Conservation (phyloP, 2,888 invertebrate species). For the Drosophila pseudotakahashii region DNA sequence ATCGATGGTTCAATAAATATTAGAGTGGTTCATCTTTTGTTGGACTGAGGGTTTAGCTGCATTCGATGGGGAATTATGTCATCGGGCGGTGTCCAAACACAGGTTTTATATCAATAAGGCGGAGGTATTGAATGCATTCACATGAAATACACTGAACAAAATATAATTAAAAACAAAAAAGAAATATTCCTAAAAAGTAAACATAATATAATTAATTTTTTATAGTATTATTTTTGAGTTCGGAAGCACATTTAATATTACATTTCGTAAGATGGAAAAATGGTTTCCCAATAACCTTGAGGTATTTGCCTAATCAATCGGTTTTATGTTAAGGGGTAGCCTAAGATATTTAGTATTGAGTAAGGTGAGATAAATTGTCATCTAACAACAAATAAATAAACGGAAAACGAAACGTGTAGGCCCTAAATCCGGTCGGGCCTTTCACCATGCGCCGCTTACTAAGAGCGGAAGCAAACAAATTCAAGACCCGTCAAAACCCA, state of each 20-base stretch:
- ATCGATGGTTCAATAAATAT: conserved; percentile 13
- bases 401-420: conserved; percentile 3
- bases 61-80: conserved; percentile 25
- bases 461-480: conserved; percentile 34
- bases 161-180: background rate
- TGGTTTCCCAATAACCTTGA: background rate
- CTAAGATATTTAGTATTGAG: background rate
- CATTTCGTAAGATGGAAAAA: too few relatives aligned
- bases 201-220: too few relatives aligned
- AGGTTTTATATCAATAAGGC: conserved; percentile 22
- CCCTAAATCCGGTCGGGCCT: conserved; percentile 26
- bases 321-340: background rate
- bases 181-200: background rate
- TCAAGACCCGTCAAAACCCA: conserved; percentile 20
- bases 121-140: conserved; percentile 7
- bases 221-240: too few relatives aligned
- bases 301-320: background rate
- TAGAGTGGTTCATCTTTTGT: conserved; percentile 11
- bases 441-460: conserved; percentile 15
- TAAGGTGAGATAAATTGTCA: background rate
- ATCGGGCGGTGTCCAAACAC: conserved; percentile 10
- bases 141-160: background rate
- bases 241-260: too few relatives aligned
- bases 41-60: background rate
- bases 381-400: background rate